Evolutionary conservation across 2,113 vertebrate genomes (phyloP), one percentile per base, ranked within the genome.

Genomic region (Gallinago paraguaiae): DNA sequence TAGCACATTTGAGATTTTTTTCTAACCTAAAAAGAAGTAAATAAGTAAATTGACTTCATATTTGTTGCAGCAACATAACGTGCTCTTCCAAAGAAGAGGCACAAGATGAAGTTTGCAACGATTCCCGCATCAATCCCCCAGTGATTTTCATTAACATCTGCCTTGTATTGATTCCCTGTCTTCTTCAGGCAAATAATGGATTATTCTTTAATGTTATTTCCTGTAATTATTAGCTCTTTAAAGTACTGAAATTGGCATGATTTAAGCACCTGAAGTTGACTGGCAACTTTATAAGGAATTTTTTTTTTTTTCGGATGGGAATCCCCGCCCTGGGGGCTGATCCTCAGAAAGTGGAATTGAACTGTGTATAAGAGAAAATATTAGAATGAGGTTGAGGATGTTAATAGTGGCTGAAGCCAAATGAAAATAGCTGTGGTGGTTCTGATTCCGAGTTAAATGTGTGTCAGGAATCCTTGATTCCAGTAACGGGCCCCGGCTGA

Each of bases 401-500:
- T 22, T 33, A 1, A 13, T 1, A 51, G 70, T 27, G 46, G 19
- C 48, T 56, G 39, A 33, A 64, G 23, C 33, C 7, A 51, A 43
- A 17, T 30, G 4, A 25, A 35, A 53, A 10, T 7, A 37, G 25
- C 35, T 45, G 54, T 51, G 31, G 30, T 17, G 72, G 16, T 63
- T 77, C 33, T 46, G 60, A 24, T 31, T 23, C 8, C 4, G 43
- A 90, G 24, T 20, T 41, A 10, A 76, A 30, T 2, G 16, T 19
- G 12, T 23, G 1, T 41, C 48, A 27, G 30, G 27, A 25, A 39
- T 33, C 48, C 59, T 43, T 10, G 72, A 33, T 57, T 59, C 14
- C 17, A 4, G 33, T 24, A 15, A 28, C 11, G 12, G 1, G 25
- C 25, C 2, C 30, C 4, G 1, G n/a, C n/a, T n/a, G n/a, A n/a